phyloP scores from a whole-genome alignment of 1,140 invertebrate species.

The Tetramorium simillimum region DNA sequence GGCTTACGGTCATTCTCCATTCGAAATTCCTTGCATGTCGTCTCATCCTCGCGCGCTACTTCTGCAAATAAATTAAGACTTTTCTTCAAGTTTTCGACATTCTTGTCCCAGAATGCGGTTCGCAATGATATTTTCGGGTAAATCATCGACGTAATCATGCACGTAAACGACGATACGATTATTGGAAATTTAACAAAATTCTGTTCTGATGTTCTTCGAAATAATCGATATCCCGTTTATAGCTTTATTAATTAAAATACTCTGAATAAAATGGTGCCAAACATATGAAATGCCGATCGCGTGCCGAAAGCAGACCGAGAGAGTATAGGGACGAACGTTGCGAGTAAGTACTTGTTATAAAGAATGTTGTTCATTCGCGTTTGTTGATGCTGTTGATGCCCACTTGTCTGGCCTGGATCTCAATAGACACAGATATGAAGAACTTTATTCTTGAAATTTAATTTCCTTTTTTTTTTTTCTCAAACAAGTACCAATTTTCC shows the following conservation, averaged over 20 bases:
- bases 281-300: too few relatives aligned
- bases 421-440: neutral
- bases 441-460: neutral
- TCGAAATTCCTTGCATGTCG: slow-evolving; percentile 69
- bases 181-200: neutral
- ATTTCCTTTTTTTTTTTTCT: neutral
- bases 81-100: slow-evolving; percentile 29
- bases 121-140: neutral
- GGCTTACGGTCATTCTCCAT: slow-evolving; percentile 49
- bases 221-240: neutral
- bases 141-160: too few relatives aligned
- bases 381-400: neutral
- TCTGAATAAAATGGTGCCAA: too few relatives aligned
- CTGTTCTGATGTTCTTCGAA: neutral
- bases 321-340: neutral
- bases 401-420: neutral
- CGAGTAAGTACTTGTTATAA: neutral
- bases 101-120: neutral
- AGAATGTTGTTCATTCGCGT: neutral
- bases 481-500: neutral
- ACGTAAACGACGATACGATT: neutral
- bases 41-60: slow-evolving; percentile 39
- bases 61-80: slow-evolving; percentile 76
- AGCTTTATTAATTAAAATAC: neutral
- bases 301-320: too few relatives aligned